These are phyloP conservation scores for Rhagoletis zephyria DNA, from an alignment of 1,140 invertebrate genomes.

Conservation along the genomic window DNA sequence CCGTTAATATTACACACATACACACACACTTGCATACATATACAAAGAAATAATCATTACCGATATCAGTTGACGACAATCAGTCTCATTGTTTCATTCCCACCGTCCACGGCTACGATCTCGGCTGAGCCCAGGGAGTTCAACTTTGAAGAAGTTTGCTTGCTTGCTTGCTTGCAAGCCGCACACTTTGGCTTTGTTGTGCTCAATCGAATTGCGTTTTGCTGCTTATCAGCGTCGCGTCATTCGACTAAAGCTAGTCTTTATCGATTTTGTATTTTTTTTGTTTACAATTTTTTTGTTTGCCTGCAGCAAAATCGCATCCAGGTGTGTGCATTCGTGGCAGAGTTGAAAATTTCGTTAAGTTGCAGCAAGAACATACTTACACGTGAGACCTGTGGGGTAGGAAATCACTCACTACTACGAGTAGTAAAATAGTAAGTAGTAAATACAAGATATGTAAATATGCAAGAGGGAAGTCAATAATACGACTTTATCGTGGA, in stretches of 20 bases:
- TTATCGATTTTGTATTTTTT: neutral
- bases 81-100: conserved; percentile 56
- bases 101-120: neutral
- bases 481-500: neutral
- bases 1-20: neutral
- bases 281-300: neutral
- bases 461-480: neutral
- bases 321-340: conserved; percentile 36
- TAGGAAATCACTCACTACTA: neutral
- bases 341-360: neutral
- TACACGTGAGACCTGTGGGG: conserved; percentile 26
- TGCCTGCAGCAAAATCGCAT: conserved; percentile 20
- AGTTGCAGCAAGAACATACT: neutral
- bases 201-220: neutral
- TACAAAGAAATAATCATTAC: neutral
- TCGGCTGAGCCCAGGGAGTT: neutral
- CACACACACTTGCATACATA: neutral
- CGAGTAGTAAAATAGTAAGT: no score
- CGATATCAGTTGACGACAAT: conserved; percentile 56
- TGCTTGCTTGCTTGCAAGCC: neutral
- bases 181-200: conserved; percentile 1
- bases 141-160: neutral
- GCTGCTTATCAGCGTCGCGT: neutral
- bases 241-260: neutral
- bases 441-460: no score